Evolutionary conservation across 2,113 vertebrate genomes (phyloP).

Genomic region (Odontophorus gujanensis): DNA sequence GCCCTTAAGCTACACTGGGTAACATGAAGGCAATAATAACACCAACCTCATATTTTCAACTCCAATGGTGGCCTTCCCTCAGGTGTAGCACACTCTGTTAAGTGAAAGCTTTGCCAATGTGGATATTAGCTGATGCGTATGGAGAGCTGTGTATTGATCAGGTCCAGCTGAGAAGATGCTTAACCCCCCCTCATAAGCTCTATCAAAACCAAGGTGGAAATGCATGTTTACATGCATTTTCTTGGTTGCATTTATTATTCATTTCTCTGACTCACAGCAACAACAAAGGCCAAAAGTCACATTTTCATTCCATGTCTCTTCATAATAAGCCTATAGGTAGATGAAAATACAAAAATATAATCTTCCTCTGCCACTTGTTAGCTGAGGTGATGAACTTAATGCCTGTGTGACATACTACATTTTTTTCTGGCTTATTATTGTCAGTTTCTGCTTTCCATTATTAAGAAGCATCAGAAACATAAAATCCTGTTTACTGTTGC

Average conservation of each 20-base stretch:
- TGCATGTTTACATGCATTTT: not conserved
- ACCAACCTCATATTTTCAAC: not conserved
- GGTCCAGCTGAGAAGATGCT: not conserved
- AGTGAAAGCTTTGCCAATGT: not conserved
- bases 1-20: not conserved
- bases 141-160: not conserved
- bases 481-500: conserved; percentile 19
- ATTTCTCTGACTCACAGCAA: not conserved
- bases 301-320: not conserved
- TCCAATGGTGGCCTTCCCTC: not conserved
- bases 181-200: not conserved
- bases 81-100: not conserved
- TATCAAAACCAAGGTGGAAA: not conserved
- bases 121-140: not conserved
- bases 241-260: not conserved
- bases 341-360: not conserved
- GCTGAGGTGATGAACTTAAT: not conserved
- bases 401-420: not conserved
- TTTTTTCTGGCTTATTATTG: conserved; percentile 22
- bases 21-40: not conserved
- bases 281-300: not conserved
- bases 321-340: conserved; percentile 27
- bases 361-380: not conserved
- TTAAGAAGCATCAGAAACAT: conserved; percentile 23
- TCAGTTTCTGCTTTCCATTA: conserved; percentile 39